Conservation (phyloP, 2,113 vertebrate species). For the Perca fluviatilis region DNA sequence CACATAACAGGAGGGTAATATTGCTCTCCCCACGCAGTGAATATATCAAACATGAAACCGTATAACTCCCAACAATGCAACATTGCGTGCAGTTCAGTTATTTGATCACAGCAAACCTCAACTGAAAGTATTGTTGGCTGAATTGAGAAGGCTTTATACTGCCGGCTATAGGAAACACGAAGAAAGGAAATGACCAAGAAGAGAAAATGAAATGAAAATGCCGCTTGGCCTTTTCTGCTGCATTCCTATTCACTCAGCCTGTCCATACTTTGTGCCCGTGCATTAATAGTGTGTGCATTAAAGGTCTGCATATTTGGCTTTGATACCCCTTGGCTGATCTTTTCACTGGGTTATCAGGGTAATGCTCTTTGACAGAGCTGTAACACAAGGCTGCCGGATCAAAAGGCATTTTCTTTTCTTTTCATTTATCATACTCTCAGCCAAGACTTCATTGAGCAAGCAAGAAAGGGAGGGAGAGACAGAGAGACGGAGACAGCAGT, state of each 20-base stretch:
- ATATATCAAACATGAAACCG: slow-evolving; percentile 73
- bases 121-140: slow-evolving; percentile 59
- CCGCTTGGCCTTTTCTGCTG: slow-evolving; percentile 40
- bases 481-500: slow-evolving; percentile 48
- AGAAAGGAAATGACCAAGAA: slow-evolving; percentile 44
- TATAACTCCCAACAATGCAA: slow-evolving; percentile 61
- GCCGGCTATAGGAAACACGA: slow-evolving; percentile 55
- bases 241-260: slow-evolving; percentile 20
- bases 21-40: slow-evolving; percentile 37
- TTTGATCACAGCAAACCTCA: slow-evolving; percentile 66
- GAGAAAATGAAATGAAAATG: slow-evolving; percentile 60
- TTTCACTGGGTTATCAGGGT: slow-evolving; percentile 63
- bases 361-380: slow-evolving; percentile 71
- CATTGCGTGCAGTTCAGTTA: slow-evolving; percentile 63
- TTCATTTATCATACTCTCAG: slow-evolving; percentile 63
- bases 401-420: slow-evolving; percentile 76
- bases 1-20: slow-evolving; percentile 58
- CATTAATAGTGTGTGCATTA: slow-evolving; percentile 58
- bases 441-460: slow-evolving; percentile 51
- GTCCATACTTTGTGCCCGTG: slow-evolving; percentile 26
- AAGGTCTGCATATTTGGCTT: slow-evolving; percentile 52
- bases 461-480: not conserved
- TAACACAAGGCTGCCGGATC: slow-evolving; percentile 69
- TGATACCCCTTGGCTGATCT: slow-evolving; percentile 45
- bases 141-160: slow-evolving; percentile 50